Evolutionary conservation across 2,888 invertebrate species (phyloP).

Genomic region (Rotaria magnacalcarata): DNA sequence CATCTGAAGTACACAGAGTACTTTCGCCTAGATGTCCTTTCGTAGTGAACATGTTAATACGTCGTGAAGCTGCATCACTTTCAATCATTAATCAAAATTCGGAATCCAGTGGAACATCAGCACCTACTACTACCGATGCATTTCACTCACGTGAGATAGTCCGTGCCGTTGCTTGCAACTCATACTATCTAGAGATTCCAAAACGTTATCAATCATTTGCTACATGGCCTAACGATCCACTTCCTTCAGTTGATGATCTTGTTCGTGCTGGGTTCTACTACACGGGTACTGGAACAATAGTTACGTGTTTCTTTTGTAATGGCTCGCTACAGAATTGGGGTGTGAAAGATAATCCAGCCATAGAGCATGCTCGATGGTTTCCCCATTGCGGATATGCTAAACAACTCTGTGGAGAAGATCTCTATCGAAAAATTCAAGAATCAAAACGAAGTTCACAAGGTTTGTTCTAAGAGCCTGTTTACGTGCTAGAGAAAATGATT

Average conservation of each 20-base stretch:
- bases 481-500: too few species aligned
- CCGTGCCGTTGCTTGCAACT: background rate
- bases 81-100: background rate
- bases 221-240: background rate
- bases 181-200: background rate
- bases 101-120: background rate
- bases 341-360: background rate
- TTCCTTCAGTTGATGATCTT: background rate
- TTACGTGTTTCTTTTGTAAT: slow-evolving; percentile 16
- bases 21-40: background rate
- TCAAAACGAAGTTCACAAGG: background rate
- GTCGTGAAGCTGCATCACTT: background rate
- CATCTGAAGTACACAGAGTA: background rate
- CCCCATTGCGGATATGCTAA: background rate
- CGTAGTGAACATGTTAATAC: background rate
- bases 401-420: background rate
- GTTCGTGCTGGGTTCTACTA: background rate
- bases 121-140: background rate
- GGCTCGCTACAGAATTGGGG: background rate
- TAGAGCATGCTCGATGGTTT: slow-evolving; percentile 3
- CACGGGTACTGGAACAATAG: background rate
- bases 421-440: background rate
- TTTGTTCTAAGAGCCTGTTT: too few species aligned
- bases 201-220: background rate
- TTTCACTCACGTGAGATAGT: background rate